Evolutionary conservation across 1,140 invertebrate genomes (phyloP), one percentile per base, ranked within the genome.

Genomic region (Pectinophora gossypiella): DNA sequence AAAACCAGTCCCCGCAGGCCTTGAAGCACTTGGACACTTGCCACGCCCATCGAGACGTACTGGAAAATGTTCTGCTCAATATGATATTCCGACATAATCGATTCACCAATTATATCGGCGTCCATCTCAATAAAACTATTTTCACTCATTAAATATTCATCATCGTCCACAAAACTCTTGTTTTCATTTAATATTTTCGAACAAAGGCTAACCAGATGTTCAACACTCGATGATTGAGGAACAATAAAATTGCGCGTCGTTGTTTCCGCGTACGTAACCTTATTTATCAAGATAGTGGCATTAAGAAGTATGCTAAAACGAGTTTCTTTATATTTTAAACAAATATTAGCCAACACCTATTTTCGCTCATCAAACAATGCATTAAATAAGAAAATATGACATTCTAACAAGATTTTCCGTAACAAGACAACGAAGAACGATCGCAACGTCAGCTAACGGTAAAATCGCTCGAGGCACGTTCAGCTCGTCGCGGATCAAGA

Each of bases 231-330:
- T 68, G 58, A 72, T 69, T 62, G 59, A 67, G 54, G 56, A 68
- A 72, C 45, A 72, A 76, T 71, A 74, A 77, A 65, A 62, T 56
- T 71, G 59, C 61, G 58, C 52, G 51, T 51, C 56, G 53, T 59
- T 40, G 47, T 51, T 83, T 85, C 79, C 82, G 80, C 68, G 68
- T 77, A 79, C 76, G 76, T 77, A 78, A 72, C 67, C 35, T 60
- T 54, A 57, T 68, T 69, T 68, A 77, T 75, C 69, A 68, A 68
- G 72, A 73, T 77, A 76, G 61, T 77, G 69, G 68, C 73, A 85
- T 75, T 77, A 77, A 79, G n/a, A n/a, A 76, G 67, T 59, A 62
- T 54, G 64, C 61, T 73, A 77, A n/a, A 75, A 40, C 27, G 7
- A 32, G 27, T 69, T 71, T 76, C 65, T 64, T 68, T 61, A 32